Evolutionary conservation across 2,888 invertebrate species (phyloP), one percentile per base, ranked within the genome.

Genomic region (Tetragonisca angustula): DNA sequence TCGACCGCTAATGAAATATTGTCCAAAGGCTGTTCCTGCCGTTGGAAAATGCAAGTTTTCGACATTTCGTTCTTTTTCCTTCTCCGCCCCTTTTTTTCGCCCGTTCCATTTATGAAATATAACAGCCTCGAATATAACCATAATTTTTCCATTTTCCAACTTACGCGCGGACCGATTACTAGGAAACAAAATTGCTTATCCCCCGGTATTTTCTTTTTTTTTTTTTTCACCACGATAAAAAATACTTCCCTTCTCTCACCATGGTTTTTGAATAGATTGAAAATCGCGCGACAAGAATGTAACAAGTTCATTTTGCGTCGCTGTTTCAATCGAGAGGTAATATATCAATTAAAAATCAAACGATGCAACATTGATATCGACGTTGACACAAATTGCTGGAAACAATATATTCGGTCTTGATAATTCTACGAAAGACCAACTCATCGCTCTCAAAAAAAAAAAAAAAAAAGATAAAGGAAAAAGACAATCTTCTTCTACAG

Each of bases 141-240:
- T 43, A 43, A 43, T 43, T 43, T 43, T 43, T 43, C 43, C 43
- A 43, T 43, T 11, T 43, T 43, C 43, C 43, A 9, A 43, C 43
- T 43, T 43, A 43, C 43, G 9, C 43, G 9, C 11, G 0, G 15
- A 5, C n/a, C n/a, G 56, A 59, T 59, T n/a, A 24, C n/a, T n/a
- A 43, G 56, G n/a, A n/a, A 59, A 59, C n/a, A 59, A 59, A 59
- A 59, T n/a, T 56, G 15, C 56, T 56, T 56, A n/a, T n/a, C n/a
- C n/a, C 15, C 2, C 2, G 13, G n/a, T 5, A 5, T 4, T n/a
- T 59, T n/a, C 27, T 27, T 27, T 27, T 27, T 27, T 27, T 59
- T 59, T 56, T 56, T 59, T n/a, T n/a, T n/a, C 32, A 4, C n/a
- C 56, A 59, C 5, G 56, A 15, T 15, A n/a, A 56, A 56, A 13